Evolutionary conservation across 1,140 invertebrate species (phyloP).

Genomic region (Ostrea denselamellosa): DNA sequence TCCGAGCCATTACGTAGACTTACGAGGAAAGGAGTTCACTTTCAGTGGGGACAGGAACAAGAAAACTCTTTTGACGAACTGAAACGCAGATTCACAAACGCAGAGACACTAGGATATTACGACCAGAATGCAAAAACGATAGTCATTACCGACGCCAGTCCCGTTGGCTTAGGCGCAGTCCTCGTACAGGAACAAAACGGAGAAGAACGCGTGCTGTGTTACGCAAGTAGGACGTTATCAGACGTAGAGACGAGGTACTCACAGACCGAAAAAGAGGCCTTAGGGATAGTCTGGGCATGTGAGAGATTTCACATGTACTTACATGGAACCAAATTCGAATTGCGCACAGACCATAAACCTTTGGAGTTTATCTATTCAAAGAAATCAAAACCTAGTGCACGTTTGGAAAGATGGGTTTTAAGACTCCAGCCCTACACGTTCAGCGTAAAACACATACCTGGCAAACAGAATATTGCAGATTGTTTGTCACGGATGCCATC

Average conservation of each 20-base stretch:
- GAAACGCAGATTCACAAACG: constrained; percentile 13
- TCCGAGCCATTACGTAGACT: constrained; percentile 30
- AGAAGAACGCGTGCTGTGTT: constrained; percentile 57
- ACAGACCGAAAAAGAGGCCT: constrained; percentile 78
- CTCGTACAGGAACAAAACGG: constrained; percentile 49
- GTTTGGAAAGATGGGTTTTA: constrained; percentile 62
- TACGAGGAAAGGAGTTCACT: neutral
- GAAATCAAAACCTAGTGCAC: constrained; percentile 55
- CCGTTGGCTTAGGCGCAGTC: constrained; percentile 44
- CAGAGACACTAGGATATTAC: neutral
- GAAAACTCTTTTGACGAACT: neutral
- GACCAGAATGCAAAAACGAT: constrained; percentile 8
- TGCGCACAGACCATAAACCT: no score
- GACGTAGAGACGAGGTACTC: constrained; percentile 69
- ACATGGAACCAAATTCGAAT: constrained; percentile 72
- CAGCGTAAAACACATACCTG: constrained; percentile 51
- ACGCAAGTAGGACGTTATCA: constrained; percentile 57
- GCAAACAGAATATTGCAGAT: constrained; percentile 55
- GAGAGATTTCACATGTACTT: constrained; percentile 78
- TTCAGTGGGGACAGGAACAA: constrained; percentile 39
- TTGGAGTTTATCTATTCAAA: constrained; percentile 56
- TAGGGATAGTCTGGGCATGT: constrained; percentile 77
- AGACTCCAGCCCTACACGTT: constrained; percentile 54
- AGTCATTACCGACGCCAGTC: constrained; percentile 42
- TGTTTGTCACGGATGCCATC: constrained; percentile 40